Evolutionary conservation across 2,113 vertebrate genomes (phyloP), one percentile per base, ranked within the genome.

Genomic region (Gadus macrocephalus): DNA sequence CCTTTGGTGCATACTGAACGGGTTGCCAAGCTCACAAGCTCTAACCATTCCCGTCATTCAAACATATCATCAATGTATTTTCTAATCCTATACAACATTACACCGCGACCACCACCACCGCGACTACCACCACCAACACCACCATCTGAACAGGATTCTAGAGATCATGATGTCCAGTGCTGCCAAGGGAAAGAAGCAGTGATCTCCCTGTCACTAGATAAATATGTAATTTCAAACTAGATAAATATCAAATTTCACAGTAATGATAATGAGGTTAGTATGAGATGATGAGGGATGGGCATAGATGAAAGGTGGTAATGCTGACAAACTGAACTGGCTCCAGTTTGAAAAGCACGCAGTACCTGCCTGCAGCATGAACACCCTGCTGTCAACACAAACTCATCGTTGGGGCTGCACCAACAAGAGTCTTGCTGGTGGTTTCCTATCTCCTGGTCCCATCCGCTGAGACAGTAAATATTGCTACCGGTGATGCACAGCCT

Each of bases 361-460:
- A 83, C 79, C 85, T 79, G 81, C 62, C 22, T 49, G 72, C 68
- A 60, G 83, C 66, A 64, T 75, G 61, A 68, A 70, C 76, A 74
- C 77, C 83, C 60, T 60, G 65, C 87, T 88, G 86, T 92, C 89
- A 82, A 77, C 88, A 88, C 85, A 75, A 83, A 83, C 82, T 91
- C 84, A 88, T 85, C 73, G 71, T 70, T 22, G 68, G 53, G 5
- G 59, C 31, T 35, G 31, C 28, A 22, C 61, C 61, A 49, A 49
- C 9, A 14, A 14, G 9, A 9, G 42, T 49, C 42, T 49, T 7
- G 42, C 42, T 25, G 19, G 19, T 19, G 60, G 55, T 14, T n/a
- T 58, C 55, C 55, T 58, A 16, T 58, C n/a, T 3, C 55, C n/a
- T n/a, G 55, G 14, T 14, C 55, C 42, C 7, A 49, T 49, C 12